A percentile compares a stretch with the other conserved stretches of the same genome.
Conservation (phyloP, 1,140 invertebrate species). For the Carcinoscorpius rotundicauda region DNA sequence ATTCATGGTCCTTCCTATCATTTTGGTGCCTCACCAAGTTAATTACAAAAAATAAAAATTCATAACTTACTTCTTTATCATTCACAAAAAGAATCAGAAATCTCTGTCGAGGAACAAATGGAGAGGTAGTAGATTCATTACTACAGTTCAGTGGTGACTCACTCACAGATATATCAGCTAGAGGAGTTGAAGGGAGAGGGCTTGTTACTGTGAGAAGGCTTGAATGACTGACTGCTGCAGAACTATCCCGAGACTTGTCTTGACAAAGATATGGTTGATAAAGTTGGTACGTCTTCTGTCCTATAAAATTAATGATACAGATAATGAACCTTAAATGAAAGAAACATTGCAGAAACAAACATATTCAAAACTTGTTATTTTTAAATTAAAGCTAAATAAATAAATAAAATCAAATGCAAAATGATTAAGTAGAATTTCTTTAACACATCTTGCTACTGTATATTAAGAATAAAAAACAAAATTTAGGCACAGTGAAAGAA, state of each 20-base stretch:
- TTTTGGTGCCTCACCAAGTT: constrained; percentile 7
- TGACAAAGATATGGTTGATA: constrained; percentile 37
- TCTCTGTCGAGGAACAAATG: constrained; percentile 53
- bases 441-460: too few species aligned
- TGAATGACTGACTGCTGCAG: constrained; percentile 9
- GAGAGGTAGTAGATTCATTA: constrained; percentile 12
- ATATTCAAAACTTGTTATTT: too few species aligned
- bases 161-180: neutral
- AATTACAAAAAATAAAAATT: constrained; percentile 1
- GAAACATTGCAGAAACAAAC: too few species aligned
- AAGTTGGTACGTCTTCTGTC: constrained; percentile 45
- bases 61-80: constrained; percentile 43
- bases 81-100: constrained; percentile 46
- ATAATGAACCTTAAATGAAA: too few species aligned
- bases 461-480: too few species aligned
- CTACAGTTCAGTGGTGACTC: neutral
- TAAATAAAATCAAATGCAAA: too few species aligned
- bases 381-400: too few species aligned
- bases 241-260: neutral
- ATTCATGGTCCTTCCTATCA: too few species aligned
- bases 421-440: too few species aligned
- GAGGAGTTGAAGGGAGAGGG: neutral
- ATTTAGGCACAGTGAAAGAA: too few species aligned
- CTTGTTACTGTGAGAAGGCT: neutral
- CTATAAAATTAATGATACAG: constrained; percentile 30